A percentile compares a stretch with the other conserved stretches of the same genome.
phyloP scores from a whole-genome alignment of 2,113 vertebrate species.

The Erpornis zantholeuca region DNA sequence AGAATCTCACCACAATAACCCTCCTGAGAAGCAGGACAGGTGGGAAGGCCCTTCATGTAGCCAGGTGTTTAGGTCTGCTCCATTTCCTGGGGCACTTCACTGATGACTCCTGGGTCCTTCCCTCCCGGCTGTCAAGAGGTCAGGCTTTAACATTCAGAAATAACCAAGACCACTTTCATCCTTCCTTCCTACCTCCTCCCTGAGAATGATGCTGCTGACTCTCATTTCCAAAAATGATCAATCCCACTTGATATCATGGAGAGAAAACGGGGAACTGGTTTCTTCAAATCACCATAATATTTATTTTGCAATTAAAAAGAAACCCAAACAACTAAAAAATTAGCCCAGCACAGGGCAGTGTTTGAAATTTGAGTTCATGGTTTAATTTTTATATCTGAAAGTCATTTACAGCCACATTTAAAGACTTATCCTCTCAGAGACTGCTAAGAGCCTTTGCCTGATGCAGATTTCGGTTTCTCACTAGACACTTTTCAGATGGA shows the following conservation, averaged over 20 bases:
- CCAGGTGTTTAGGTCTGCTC: not conserved
- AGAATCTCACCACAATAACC: not conserved
- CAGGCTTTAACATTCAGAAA: not conserved
- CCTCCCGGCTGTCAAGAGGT: not conserved
- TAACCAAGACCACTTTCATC: not conserved
- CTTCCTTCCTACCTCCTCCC: not conserved
- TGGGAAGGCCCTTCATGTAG: not conserved
- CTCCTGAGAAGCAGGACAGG: not conserved
- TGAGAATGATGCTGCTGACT: not conserved
- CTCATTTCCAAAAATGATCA: not conserved
- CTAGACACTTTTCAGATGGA: not conserved
- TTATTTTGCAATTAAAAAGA: not conserved
- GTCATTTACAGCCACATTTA: not conserved
- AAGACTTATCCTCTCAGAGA: not conserved
- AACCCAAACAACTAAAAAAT: fast-evolving
- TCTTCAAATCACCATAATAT: not conserved
- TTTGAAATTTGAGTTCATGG: not conserved
- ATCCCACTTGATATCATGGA: not conserved
- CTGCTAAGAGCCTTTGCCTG: not conserved
- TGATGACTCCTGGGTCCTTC: not conserved
- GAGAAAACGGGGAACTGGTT: not conserved
- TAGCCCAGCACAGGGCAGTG: not conserved
- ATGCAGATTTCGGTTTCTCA: not conserved
- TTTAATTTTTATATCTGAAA: not conserved
- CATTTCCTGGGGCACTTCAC: not conserved